Conservation (phyloP, 2,888 invertebrate genomes). For the Tipula unca region DNA sequence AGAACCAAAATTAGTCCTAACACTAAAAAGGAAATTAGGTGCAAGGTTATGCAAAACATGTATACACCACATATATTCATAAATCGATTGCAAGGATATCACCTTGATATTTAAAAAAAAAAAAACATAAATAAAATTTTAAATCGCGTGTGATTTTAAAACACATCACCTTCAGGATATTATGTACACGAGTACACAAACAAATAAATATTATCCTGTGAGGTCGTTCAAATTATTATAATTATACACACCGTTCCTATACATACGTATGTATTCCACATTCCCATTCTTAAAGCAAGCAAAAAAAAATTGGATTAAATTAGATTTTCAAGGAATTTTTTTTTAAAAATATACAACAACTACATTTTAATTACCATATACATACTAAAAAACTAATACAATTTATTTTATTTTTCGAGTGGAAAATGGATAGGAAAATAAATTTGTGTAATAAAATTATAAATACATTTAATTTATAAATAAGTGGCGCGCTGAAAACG, state of each 20-base stretch:
- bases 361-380: background rate
- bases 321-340: background rate
- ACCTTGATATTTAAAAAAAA: background rate
- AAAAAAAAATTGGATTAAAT: slow-evolving; percentile 1
- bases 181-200: background rate
- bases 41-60: slow-evolving; percentile 9
- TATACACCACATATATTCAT: background rate
- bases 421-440: background rate
- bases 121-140: background rate
- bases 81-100: slow-evolving; percentile 14
- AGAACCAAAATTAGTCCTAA: slow-evolving; percentile 14
- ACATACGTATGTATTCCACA: background rate
- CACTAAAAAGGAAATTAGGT: background rate
- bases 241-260: background rate
- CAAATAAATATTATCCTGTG: background rate
- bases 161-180: background rate
- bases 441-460: background rate
- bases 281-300: background rate
- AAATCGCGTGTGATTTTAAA: slow-evolving; percentile 8
- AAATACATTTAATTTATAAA: slow-evolving; percentile 8
- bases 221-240: background rate
- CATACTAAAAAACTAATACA: background rate
- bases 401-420: background rate
- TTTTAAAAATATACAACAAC: background rate
- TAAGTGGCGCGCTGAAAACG: background rate